Conservation (phyloP, 2,113 vertebrate species). For the Syngnathoides biaculeatus region DNA sequence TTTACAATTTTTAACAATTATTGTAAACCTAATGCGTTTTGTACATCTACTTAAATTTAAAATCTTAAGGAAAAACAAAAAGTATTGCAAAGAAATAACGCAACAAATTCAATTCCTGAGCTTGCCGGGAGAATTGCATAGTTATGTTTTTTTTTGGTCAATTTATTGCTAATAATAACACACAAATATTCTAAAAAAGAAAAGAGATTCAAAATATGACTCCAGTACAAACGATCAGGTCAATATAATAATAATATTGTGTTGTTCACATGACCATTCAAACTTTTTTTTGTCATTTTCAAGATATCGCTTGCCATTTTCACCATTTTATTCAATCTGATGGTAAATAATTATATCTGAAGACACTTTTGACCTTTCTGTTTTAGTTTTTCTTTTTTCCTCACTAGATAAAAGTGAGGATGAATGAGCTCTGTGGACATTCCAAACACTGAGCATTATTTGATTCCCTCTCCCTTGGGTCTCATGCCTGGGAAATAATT, state of each 20-base stretch:
- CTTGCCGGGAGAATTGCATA: not conserved
- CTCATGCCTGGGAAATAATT: constrained; percentile 69
- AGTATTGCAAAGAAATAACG: not conserved
- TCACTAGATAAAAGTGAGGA: constrained; percentile 58
- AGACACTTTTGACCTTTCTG: constrained; percentile 59
- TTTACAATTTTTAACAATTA: too few species aligned
- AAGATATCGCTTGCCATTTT: not conserved
- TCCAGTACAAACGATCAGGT: not conserved
- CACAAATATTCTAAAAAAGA: not conserved
- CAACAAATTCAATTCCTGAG: not conserved
- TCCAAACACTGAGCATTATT: constrained; percentile 62
- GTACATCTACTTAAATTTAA: not conserved
- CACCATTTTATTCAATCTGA: constrained; percentile 1
- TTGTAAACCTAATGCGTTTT: not conserved
- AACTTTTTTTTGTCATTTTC: not conserved
- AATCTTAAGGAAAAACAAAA: not conserved
- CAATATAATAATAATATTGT: not conserved
- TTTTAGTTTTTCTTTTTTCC: constrained; percentile 45
- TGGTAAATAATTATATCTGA: not conserved
- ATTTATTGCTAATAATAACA: not conserved
- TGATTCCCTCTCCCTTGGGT: constrained; percentile 64
- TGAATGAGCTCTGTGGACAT: constrained; percentile 60
- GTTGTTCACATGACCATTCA: not conserved
- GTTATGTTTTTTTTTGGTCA: not conserved
- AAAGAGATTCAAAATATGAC: not conserved